These are phyloP conservation scores for Eulemur coronatus DNA, from an alignment of 2,797 vertebrate species.

Conservation along the genomic window DNA sequence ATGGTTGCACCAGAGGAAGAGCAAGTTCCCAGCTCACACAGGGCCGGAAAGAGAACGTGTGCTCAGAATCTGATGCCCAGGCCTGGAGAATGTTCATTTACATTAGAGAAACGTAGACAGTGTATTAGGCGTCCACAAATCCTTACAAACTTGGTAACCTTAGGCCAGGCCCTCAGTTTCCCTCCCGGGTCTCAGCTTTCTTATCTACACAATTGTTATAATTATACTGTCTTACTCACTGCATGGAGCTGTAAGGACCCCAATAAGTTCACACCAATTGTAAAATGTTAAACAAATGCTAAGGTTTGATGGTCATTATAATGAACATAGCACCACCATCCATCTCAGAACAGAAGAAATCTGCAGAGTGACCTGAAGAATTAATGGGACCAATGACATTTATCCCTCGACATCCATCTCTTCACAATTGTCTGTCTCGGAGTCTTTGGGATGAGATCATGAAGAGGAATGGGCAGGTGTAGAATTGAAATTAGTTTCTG, in stretches of 20 bases:
- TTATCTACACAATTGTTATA: not conserved
- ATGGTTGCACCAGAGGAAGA: not conserved
- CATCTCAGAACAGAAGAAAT: constrained; percentile 38
- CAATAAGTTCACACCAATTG: constrained; percentile 4
- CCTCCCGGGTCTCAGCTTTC: not conserved
- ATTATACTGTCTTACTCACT: not conserved
- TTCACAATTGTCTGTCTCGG: not conserved
- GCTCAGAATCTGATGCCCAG: not conserved
- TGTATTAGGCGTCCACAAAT: not conserved
- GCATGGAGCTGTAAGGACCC: not conserved
- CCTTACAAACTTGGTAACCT: not conserved
- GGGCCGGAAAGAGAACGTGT: not conserved
- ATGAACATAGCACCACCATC: constrained; percentile 32
- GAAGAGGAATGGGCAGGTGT: not conserved
- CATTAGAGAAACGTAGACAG: not conserved
- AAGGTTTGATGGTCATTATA: constrained; percentile 57
- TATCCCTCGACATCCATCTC: constrained; percentile 11
- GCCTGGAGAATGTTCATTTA: not conserved
- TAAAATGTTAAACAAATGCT: constrained; percentile 71
- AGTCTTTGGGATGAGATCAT: not conserved
- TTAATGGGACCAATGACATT: constrained; percentile 68
- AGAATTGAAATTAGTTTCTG: not conserved
- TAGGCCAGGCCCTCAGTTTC: not conserved
- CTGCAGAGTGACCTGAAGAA: constrained; percentile 16
- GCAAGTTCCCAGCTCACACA: rapidly evolving